Evolutionary conservation across 2,113 vertebrate genomes (phyloP), one percentile per base, ranked within the genome.

Genomic region (Amblyopsis rosae): DNA sequence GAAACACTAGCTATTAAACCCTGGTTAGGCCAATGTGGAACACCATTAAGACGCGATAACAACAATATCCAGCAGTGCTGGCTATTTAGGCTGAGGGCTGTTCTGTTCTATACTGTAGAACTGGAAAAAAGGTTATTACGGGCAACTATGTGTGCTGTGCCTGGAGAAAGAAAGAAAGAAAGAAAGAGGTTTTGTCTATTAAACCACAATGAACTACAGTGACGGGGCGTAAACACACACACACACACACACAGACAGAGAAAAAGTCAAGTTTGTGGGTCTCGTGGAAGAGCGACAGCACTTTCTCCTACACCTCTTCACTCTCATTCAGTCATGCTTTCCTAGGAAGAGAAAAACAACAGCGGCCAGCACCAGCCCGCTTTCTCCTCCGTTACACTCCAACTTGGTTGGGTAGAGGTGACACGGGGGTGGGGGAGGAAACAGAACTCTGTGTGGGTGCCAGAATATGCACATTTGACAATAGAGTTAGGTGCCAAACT

Each of bases 241-340:
- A 84, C 84, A 19, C 48, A 76, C 78, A 33, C 69, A 79, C 55
- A 72, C 54, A 3, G 68, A 85, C 67, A 66, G 47, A 48, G 63
- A 79, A 80, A 80, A 77, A 77, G 74, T 69, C 45, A 61, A 50
- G 35, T 74, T 16, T 72, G 85, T 81, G 79, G 75, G 84, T 80
- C 79, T 72, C 16, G 53, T 85, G 82, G 82, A 87, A 82, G 82
- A 69, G 70, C 70, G 49, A n/a, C 53, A 83, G 84, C 83, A 77
- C 79, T 76, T 79, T 85, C 78, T 81, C 83, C 86, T 82, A 79
- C 85, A 76, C 79, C 81, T 81, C 74, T 88, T 86, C 87, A 83
- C 83, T 80, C 77, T 73, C 47, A 54, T 72, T 61, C 72, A 78
- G 77, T 90, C 86, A 90, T 50, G 83, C 81, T 91, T 89, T 90